Evolutionary conservation across 1,140 invertebrate genomes (phyloP), one percentile per base, ranked within the genome.

Genomic region (Formica exsecta): DNA sequence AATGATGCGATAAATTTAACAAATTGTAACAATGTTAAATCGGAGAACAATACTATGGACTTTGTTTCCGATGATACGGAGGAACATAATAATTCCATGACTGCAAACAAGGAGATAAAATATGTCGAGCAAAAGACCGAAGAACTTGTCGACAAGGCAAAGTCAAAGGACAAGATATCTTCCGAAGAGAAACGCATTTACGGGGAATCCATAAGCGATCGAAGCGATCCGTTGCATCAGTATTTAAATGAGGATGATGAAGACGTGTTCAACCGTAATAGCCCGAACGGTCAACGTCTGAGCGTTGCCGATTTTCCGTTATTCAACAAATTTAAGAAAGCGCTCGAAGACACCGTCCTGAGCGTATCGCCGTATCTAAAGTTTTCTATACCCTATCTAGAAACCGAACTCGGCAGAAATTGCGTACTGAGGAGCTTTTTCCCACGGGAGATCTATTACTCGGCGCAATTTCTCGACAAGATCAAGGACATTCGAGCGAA

Each of bases 341-440:
- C 96, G 3, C 93, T 99, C 4, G 96, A 97, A 85, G 97, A 97
- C 44, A 97, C 97, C 0, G 95, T 98, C 79, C 95, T 99, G 0
- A 98, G 97, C 0, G 96, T 98, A 86, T 99, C 98, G 0, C 98
- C 99, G 0, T 98, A 97, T 95, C 95, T 99, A 1, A 97, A 97
- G 84, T 98, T 98, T 90, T 96, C 97, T 0, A 95, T 99, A 61
- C 99, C 99, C 0, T 99, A 98, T 94, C 94, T 99, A 83, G 98
- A 99, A 94, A 98, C 98, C 0, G 97, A 98, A 91, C 95, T 94
- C 2, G 98, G 98, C 0, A 96, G 97, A 36, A 97, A 97, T 84
- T 99, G 98, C 93, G 94, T 96, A 29, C 93, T 99, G 2, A 95
- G 98, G 11, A 95, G 95, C 29, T 98, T 97, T 92, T 98, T 99